Base-by-base conservation (phyloP, 2,888 invertebrate genomes). In the Cataglyphis altisquamis region DNA sequence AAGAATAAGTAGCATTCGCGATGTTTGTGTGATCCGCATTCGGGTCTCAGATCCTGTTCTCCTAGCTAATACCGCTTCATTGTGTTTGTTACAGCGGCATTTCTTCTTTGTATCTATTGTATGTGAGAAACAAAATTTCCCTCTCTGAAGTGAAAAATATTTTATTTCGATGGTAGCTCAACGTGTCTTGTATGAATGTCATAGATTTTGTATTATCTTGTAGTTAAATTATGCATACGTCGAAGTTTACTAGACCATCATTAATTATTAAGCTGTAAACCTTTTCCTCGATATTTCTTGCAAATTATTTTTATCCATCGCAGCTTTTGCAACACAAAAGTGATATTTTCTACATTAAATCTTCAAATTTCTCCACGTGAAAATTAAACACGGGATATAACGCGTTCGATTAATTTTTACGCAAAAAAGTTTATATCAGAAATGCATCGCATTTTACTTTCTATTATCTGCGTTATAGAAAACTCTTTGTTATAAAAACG, bases 21-120 rank as follows among this genome's bases (percentile, higher is more conserved):
- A 77, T 60, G 75, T 80, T 60, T 36, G 60, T 45, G 78, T 45
- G 78, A 78, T 78, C 74, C 72, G 74, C 78, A 78, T 78, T 78
- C 45, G 60, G 3, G 21, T 18, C 3, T 41, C 41, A 39, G 36
- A 78, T 60, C 15, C 55, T n/a, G 6, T 25, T 2, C 39, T 48
- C 48, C 6, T n/a, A 41, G 29, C 12, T 18, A 12, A 18, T 60
- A 45, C 60, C 32, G 15, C 32, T 48, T 60, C 45, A 60, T 60
- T 36, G 60, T 73, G 45, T 45, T 32, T 45, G 36, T 78, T 32
- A 60, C 32, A 25, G 45, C 45, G 18, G 3, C 21, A 32, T 73
- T n/a, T 21, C 1, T 25, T n/a, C 21, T 32, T 48, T 57, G 39
- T 12, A 29, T 66, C 25, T 25, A 25, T 25, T 25, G 25, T 25